phyloP scores from a whole-genome alignment of 2,113 vertebrate genomes.

The Patagioenas fasciata region DNA sequence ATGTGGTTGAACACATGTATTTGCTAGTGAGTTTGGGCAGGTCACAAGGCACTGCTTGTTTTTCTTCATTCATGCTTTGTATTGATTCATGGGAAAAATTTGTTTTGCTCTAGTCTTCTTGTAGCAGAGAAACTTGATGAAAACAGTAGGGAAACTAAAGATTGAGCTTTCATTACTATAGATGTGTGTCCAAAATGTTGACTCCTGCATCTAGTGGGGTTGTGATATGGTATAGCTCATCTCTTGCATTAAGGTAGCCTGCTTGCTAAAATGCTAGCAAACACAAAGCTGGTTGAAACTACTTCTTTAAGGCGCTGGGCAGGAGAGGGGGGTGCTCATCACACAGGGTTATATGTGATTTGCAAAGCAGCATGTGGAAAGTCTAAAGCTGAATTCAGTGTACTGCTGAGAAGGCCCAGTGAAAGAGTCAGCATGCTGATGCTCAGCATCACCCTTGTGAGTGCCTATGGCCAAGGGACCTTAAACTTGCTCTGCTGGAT shows the following conservation, averaged over 20 bases:
- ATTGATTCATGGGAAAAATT: neutral
- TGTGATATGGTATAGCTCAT: neutral
- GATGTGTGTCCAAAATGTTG: accelerated
- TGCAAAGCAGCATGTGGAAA: neutral
- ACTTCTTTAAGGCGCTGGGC: accelerated
- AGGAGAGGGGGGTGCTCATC: too few relatives aligned
- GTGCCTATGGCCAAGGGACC: neutral
- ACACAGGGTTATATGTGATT: neutral
- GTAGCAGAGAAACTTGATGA: neutral
- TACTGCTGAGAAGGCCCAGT: neutral
- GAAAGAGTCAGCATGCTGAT: neutral
- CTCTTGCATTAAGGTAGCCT: neutral
- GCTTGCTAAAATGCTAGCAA: neutral
- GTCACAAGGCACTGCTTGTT: neutral
- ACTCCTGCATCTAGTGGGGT: neutral
- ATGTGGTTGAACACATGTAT: accelerated
- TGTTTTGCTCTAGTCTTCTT: neutral
- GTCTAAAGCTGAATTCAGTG: neutral
- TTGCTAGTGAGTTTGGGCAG: neutral
- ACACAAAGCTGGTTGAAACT: neutral
- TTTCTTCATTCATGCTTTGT: neutral
- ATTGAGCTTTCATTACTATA: neutral
- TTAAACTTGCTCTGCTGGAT: neutral
- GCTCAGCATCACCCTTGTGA: accelerated
- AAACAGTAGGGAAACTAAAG: neutral